Evolutionary conservation across 2,888 invertebrate genomes (phyloP).

Genomic region (Synanthedon vespiformis): DNA sequence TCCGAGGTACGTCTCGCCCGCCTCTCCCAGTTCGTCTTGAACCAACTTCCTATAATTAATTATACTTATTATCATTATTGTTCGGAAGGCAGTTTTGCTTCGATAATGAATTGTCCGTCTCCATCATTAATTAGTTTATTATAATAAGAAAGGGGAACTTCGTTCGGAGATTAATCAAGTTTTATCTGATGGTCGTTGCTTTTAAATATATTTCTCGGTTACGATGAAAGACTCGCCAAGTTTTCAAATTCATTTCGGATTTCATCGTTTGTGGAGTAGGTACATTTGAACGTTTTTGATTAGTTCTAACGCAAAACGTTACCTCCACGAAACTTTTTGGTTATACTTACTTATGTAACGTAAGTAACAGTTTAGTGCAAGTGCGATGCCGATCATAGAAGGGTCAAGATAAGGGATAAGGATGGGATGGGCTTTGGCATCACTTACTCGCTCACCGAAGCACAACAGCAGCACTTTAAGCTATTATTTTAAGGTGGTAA

Average conservation of each 20-base stretch:
- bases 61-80: slow-evolving; percentile 71
- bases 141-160: slow-evolving; percentile 65
- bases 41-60: slow-evolving; percentile 70
- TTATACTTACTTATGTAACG: too few relatives aligned
- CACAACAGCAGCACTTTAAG: too few relatives aligned
- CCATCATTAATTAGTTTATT: slow-evolving; percentile 71
- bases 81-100: slow-evolving; percentile 69
- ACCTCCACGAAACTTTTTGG: too few relatives aligned
- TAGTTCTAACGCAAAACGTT: too few relatives aligned
- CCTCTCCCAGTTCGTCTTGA: slow-evolving; percentile 56
- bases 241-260: background rate
- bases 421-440: too few relatives aligned
- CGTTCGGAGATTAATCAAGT: slow-evolving; percentile 63
- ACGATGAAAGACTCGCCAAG: slow-evolving; percentile 4
- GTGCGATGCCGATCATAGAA: too few relatives aligned
- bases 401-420: too few relatives aligned
- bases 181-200: slow-evolving; percentile 58
- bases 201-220: slow-evolving; percentile 26
- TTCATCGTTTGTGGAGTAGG: background rate
- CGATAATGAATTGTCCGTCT: slow-evolving; percentile 69
- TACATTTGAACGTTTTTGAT: too few relatives aligned
- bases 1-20: slow-evolving; percentile 23
- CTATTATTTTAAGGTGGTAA: too few relatives aligned
- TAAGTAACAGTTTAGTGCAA: too few relatives aligned
- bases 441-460: too few relatives aligned